phyloP scores from a whole-genome alignment of 2,888 invertebrate species.

The Ariolimax columbianus region DNA sequence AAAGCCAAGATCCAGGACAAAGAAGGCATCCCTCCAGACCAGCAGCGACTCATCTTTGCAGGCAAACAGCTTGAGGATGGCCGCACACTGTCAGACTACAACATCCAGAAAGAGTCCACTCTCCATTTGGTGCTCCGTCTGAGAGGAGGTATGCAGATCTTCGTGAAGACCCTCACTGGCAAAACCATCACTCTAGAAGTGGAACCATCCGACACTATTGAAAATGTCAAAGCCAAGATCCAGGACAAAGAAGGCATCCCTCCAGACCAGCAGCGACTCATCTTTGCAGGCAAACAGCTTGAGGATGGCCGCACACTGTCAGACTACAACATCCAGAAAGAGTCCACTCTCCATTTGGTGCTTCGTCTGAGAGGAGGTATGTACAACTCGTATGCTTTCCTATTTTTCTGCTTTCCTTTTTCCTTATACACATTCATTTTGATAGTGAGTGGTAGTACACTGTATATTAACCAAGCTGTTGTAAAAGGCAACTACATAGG shows the following conservation, averaged over 20 bases:
- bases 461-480: too few relatives aligned
- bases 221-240: slow-evolving; percentile 87
- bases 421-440: too few relatives aligned
- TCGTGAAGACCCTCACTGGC: slow-evolving; percentile 77
- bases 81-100: slow-evolving; percentile 42
- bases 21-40: slow-evolving; percentile 51
- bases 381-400: background rate
- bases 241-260: slow-evolving; percentile 76
- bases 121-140: slow-evolving; percentile 84
- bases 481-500: too few relatives aligned
- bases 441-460: too few relatives aligned
- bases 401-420: too few relatives aligned
- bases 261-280: slow-evolving; percentile 87
- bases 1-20: slow-evolving; percentile 55
- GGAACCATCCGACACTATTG: slow-evolving; percentile 93
- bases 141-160: slow-evolving; percentile 88
- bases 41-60: slow-evolving; percentile 43
- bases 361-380: slow-evolving; percentile 86
- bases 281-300: slow-evolving; percentile 32
- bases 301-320: slow-evolving; percentile 22
- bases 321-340: slow-evolving; percentile 94
- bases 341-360: slow-evolving; percentile 94
- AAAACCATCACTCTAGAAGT: slow-evolving; percentile 71
- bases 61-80: slow-evolving; percentile 47
- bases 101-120: slow-evolving; percentile 91